Base-by-base conservation (phyloP, 2,888 invertebrate species). In the Epinotia bilunana region DNA sequence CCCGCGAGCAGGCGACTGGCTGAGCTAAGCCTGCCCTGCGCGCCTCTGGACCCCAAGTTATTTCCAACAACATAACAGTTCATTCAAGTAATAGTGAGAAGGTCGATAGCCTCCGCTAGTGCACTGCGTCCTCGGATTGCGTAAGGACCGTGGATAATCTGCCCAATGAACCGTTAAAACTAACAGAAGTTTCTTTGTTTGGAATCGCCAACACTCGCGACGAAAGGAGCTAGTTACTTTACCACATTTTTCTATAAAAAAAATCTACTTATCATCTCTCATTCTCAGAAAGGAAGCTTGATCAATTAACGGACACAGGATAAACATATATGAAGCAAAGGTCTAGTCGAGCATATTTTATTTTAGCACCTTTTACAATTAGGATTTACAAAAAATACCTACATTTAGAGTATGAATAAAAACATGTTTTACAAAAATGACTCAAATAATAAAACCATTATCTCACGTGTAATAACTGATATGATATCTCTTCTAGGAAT, bases 61-160 rank as follows among this genome's bases (percentile, higher is more conserved):
- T 92, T 93, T 91, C 89, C 93, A 91, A 87, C 90, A 89, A 91
- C 89, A 89, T 90, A 94, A 94, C 94, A 91, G 92, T 90, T 90
- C 90, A 88, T 90, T 90, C 91, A 90, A 92, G 93, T 92, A 91
- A 91, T 90, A 84, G 90, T 87, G 86, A 90, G 87, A 90, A 93
- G 91, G 91, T 95, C 93, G 91, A 94, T 93, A 94, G 90, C 94
- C 94, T 90, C 89, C 78, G 86, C 84, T 84, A 84, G 84, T 89
- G 88, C 90, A 90, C 79, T 82, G 88, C 87, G 89, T 88, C 87
- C 88, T 87, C 83, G 78, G 84, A 88, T 90, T 91, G 86, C 90
- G 89, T 89, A 89, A 90, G 88, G 86, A 86, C 84, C 83, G 87
- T 86, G 79, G 86, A 86, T 84, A 83, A 85, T 86, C 85, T 81